Base-by-base conservation (phyloP, 1,140 invertebrate species). In the Drosophila setifemur region DNA sequence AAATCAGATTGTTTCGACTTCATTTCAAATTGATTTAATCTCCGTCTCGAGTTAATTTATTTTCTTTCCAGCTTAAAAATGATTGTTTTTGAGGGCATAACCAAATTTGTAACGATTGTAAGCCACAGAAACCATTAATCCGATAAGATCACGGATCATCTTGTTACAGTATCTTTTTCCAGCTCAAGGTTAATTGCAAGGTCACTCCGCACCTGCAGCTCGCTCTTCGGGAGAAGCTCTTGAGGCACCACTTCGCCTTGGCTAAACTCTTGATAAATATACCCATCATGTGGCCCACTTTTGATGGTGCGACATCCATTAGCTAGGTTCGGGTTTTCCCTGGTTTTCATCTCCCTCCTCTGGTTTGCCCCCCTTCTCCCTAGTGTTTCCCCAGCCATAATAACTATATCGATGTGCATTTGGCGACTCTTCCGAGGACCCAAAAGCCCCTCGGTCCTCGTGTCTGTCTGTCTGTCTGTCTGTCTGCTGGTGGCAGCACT, bases 361-460 rank as follows among this genome's bases (percentile, higher is more conserved):
- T 7, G 5, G 0, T 2, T n/a, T n/a, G n/a, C 12, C 12, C 14
- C n/a, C n/a, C 14, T 9, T 18, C 18, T n/a, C 40, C 9, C 21
- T 3, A 7, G 4, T 14, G 11, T 11, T 33, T 33, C 11, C 11
- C 31, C 19, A 39, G 33, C 50, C 26, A 23, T 49, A 64, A 66
- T 64, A 66, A 48, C 61, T 40, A 64, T 64, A 64, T 66, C 61
- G 58, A 64, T 64, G 57, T 64, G 58, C 57, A 49, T 48, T 47
- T 64, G 55, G 23, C 45, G 25, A 31, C 39, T 21, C 19, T n/a
- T 28, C 16, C 4, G 5, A 12, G 9, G 14, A 16, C 23, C 3
- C 14, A 33, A 16, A 33, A 35, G 7, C 26, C 39, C 6, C 37
- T 43, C n/a, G 11, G 31, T 12, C 40, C n/a, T 25, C 12, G 8